Evolutionary conservation across 2,113 vertebrate species (phyloP).

Genomic region (Stegastes partitus): DNA sequence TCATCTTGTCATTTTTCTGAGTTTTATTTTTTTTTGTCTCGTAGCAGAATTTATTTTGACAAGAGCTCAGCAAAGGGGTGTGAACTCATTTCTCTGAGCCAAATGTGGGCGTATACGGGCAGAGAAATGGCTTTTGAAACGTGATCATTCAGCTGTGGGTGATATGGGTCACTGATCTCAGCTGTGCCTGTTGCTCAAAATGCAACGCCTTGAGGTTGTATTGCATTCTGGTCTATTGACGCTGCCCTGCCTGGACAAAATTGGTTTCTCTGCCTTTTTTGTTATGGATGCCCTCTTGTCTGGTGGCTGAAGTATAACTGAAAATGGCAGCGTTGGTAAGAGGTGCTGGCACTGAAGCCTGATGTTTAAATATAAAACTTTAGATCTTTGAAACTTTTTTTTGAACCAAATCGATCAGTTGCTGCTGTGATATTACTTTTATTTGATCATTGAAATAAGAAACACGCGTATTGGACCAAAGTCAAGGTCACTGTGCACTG

Average conservation of each 20-base stretch:
- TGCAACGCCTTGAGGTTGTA: conserved; percentile 2
- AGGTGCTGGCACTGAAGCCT: not conserved
- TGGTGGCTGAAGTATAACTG: not conserved
- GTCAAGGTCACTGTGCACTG: no score
- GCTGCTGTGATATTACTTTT: no score
- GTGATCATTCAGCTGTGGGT: conserved; percentile 16
- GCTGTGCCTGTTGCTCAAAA: conserved; percentile 3
- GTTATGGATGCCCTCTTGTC: not conserved
- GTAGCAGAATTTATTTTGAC: not conserved
- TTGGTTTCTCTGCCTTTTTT: conserved; percentile 18
- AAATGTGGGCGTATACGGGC: not conserved
- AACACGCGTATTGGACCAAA: no score
- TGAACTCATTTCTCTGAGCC: not conserved
- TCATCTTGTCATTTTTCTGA: not conserved
- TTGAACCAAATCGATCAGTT: no score
- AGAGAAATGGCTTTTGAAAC: conserved; percentile 4
- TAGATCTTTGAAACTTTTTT: no score
- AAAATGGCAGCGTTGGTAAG: not conserved
- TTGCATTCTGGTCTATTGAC: not conserved
- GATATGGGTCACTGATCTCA: conserved; percentile 3
- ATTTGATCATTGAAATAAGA: no score
- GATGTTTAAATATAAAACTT: no score
- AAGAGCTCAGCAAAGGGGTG: not conserved
- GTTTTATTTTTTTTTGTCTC: not conserved
- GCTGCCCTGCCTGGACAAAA: not conserved